These are phyloP conservation scores for Cyrtodaria siliqua DNA, from an alignment of 2,888 invertebrate genomes.

Conservation along the genomic window DNA sequence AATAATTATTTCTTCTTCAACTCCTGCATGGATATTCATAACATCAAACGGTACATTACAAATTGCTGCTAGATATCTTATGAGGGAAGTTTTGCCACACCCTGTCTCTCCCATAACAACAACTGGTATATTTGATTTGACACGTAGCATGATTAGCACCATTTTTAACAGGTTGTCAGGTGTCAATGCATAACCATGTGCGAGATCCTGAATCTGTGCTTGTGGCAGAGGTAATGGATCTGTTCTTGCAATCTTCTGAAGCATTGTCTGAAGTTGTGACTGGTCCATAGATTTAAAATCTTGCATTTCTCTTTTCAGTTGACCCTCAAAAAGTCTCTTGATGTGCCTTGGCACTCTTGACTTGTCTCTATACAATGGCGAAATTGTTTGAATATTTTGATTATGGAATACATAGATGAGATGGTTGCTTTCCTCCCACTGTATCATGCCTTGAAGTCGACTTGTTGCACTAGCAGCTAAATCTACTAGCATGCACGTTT, in stretches of 20 bases:
- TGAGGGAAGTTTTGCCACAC: slow-evolving; percentile 73
- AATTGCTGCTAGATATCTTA: slow-evolving; percentile 61
- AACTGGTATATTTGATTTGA: slow-evolving; percentile 65
- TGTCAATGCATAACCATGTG: slow-evolving; percentile 54
- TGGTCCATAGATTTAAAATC: slow-evolving; percentile 8
- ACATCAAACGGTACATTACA: slow-evolving; percentile 55
- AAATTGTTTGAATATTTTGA: slow-evolving; percentile 28
- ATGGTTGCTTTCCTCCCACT: slow-evolving; percentile 62
- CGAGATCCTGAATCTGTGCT: background rate
- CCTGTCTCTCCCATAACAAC: slow-evolving; percentile 76
- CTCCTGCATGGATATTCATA: slow-evolving; percentile 70
- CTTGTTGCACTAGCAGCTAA: slow-evolving; percentile 2
- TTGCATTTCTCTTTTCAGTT: slow-evolving; percentile 6
- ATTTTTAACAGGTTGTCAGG: slow-evolving; percentile 73
- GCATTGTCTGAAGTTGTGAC: slow-evolving; percentile 6
- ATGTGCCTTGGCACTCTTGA: background rate
- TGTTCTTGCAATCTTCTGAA: slow-evolving; percentile 13
- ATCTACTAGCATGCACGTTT: too few relatives aligned
- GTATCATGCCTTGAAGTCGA: slow-evolving; percentile 56
- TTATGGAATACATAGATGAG: slow-evolving; percentile 21
- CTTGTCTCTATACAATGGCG: slow-evolving; percentile 20
- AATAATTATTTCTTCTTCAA: slow-evolving; percentile 37
- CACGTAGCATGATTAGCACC: slow-evolving; percentile 63
- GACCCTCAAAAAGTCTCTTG: slow-evolving; percentile 13
- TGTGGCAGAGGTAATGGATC: background rate